Conservation (phyloP, 2,888 invertebrate species). For the Drosophila eohydei region DNA sequence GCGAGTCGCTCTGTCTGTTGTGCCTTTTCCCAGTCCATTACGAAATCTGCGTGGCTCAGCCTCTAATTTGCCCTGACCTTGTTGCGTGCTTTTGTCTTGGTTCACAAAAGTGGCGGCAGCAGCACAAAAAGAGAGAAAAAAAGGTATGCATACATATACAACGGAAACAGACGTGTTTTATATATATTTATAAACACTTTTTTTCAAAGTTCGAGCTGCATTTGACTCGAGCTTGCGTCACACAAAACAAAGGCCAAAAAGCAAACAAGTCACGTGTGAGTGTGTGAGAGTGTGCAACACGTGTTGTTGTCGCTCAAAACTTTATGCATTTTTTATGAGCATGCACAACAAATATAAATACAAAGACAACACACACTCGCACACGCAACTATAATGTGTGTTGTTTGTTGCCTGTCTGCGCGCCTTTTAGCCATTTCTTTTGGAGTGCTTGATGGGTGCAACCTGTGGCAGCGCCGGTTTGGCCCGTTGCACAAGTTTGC, state of each 20-base stretch:
- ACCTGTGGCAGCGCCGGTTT: conserved; percentile 59
- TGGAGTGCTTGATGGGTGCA: conserved; percentile 51
- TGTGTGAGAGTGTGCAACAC: conserved; percentile 51
- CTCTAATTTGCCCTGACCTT: conserved; percentile 67
- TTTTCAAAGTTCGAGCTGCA: conserved; percentile 40
- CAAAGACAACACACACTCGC: background rate
- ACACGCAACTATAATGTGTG: conserved; percentile 33
- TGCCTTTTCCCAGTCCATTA: conserved; percentile 54
- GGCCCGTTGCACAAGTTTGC: conserved; percentile 73
- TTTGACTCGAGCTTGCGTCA: conserved; percentile 74
- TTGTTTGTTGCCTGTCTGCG: conserved; percentile 58
- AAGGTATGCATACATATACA: background rate
- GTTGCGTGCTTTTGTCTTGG: conserved; percentile 66
- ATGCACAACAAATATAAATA: conserved; percentile 41
- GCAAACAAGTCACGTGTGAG: conserved; percentile 20
- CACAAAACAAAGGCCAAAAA: conserved; percentile 56
- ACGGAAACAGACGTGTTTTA: conserved; percentile 32
- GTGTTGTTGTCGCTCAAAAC: conserved; percentile 75
- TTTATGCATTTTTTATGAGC: conserved; percentile 69
- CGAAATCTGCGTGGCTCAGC: conserved; percentile 58
- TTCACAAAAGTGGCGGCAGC: conserved; percentile 36
- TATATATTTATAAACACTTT: conserved; percentile 30
- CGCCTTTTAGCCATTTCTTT: conserved; percentile 32
- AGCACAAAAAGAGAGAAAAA: conserved; percentile 3
- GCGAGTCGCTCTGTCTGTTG: conserved; percentile 2